Conservation (phyloP, 2,797 vertebrate genomes). For the Toxotes lorentzi region DNA sequence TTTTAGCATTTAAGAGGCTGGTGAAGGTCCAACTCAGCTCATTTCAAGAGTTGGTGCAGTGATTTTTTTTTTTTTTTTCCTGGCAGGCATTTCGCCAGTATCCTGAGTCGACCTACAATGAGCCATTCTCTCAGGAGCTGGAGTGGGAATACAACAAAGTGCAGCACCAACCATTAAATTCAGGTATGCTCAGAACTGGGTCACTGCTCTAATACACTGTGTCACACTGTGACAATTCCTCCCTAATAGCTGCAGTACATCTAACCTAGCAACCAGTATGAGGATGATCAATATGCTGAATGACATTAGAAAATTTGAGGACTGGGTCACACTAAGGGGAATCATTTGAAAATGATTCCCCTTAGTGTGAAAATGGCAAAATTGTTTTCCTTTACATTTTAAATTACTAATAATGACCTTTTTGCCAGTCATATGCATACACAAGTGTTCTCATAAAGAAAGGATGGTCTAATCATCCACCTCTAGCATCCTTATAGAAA, state of each 20-base stretch:
- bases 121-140: constrained; percentile 16
- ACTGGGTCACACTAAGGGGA: constrained; percentile 8
- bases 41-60: constrained; percentile 43
- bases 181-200: constrained; percentile 44
- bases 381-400: background rate
- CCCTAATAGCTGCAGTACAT: background rate
- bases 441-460: background rate
- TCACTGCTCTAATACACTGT: constrained; percentile 37
- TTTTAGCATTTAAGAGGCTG: constrained; percentile 20
- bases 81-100: constrained; percentile 22
- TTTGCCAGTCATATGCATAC: background rate
- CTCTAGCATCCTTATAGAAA: constrained; percentile 15
- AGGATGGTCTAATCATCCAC: background rate
- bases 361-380: background rate
- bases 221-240: constrained; percentile 2
- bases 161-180: constrained; percentile 16
- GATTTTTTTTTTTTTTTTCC: constrained; percentile 17
- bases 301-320: background rate
- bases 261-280: background rate
- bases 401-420: background rate
- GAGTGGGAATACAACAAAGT: constrained; percentile 30
- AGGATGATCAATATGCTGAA: constrained; percentile 2
- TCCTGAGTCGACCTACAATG: constrained; percentile 48
- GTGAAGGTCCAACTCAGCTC: background rate
- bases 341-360: background rate